Evolutionary conservation across 2,113 vertebrate species (phyloP).

Genomic region (Daboia siamensis): DNA sequence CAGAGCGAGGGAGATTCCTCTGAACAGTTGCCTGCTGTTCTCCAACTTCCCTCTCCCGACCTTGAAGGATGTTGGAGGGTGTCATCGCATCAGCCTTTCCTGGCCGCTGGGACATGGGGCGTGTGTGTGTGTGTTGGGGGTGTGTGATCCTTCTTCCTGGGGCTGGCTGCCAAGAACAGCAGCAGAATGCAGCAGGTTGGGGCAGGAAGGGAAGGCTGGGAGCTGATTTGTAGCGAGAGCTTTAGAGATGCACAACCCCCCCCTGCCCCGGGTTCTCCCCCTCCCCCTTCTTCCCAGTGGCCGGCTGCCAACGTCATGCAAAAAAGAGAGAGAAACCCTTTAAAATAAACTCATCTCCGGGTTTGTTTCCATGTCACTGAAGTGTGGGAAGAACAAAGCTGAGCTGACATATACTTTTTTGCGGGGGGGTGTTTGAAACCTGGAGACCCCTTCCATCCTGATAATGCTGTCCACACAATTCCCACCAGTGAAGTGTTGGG

Average conservation of each 20-base stretch:
- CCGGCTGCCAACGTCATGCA: not conserved
- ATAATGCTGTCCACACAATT: not conserved
- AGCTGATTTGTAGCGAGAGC: slow-evolving; percentile 81
- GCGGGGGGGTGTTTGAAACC: not conserved
- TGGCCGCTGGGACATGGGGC: slow-evolving; percentile 57
- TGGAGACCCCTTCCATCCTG: not conserved
- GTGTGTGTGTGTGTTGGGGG: not conserved
- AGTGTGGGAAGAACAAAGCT: not conserved
- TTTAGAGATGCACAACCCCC: slow-evolving; percentile 73
- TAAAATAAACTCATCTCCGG: slow-evolving; percentile 42
- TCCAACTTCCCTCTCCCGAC: slow-evolving; percentile 59
- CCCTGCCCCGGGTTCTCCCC: slow-evolving; percentile 31
- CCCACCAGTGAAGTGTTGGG: not conserved
- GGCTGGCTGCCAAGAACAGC: slow-evolving; percentile 88
- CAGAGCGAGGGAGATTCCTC: slow-evolving; percentile 12
- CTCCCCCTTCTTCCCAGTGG: not conserved
- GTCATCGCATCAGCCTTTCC: slow-evolving; percentile 83
- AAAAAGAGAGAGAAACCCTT: slow-evolving; percentile 7
- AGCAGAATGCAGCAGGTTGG: slow-evolving; percentile 93
- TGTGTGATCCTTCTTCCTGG: slow-evolving; percentile 69
- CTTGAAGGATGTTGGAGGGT: slow-evolving; percentile 74
- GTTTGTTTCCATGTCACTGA: slow-evolving; percentile 31
- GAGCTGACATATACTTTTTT: not conserved
- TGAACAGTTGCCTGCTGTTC: slow-evolving; percentile 36
- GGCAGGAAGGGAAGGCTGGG: slow-evolving; percentile 88